Evolutionary conservation across 2,888 invertebrate genomes (phyloP).

Genomic region (Parnassius smintheus): DNA sequence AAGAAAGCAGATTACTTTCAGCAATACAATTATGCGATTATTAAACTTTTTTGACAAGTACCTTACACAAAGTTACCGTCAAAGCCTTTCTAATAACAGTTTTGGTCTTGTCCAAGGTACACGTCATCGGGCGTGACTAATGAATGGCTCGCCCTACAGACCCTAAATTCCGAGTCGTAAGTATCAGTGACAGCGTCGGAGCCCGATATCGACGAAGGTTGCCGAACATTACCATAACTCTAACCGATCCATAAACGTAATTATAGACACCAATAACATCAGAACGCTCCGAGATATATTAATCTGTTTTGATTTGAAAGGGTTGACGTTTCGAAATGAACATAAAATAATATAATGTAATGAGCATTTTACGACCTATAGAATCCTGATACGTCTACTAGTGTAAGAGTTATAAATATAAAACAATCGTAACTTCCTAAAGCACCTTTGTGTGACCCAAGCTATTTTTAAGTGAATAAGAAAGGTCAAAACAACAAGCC

Average conservation of each 20-base stretch:
- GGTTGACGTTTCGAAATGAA: conserved; percentile 61
- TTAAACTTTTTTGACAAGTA: conserved; percentile 68
- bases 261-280: conserved; percentile 74
- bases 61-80: conserved; percentile 55
- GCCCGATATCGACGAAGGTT: conserved; percentile 64
- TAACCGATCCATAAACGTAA: conserved; percentile 69
- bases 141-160: conserved; percentile 82
- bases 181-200: conserved; percentile 67
- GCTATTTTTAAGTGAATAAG: too few relatives aligned
- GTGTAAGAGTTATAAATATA: conserved; percentile 42
- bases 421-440: conserved; percentile 51
- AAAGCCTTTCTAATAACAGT: conserved; percentile 76
- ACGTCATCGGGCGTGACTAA: conserved; percentile 80
- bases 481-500: too few relatives aligned
- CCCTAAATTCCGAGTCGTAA: conserved; percentile 80
- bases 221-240: conserved; percentile 76
- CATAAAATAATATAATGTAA: conserved; percentile 53
- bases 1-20: conserved; percentile 28
- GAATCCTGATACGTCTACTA: conserved; percentile 53
- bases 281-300: conserved; percentile 70
- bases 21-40: conserved; percentile 45
- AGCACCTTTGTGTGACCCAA: conserved; percentile 39
- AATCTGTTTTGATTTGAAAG: conserved; percentile 68
- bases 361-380: conserved; percentile 40
- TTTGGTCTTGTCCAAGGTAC: conserved; percentile 82